Evolutionary conservation across 2,113 vertebrate genomes (phyloP).

Genomic region (Cyrtonyx montezumae): DNA sequence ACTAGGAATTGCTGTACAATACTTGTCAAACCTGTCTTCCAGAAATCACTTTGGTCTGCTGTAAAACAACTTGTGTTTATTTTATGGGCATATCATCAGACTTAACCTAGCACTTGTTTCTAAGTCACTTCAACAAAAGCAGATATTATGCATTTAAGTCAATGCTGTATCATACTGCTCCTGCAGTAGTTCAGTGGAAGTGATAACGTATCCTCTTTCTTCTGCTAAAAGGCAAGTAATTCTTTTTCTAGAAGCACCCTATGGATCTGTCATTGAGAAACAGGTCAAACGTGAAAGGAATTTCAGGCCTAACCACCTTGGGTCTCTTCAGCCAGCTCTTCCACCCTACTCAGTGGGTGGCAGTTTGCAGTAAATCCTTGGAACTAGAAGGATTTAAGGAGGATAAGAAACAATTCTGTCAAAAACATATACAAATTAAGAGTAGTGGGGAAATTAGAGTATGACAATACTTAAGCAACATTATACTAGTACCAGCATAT

Average conservation of each 20-base stretch:
- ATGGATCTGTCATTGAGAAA: not conserved
- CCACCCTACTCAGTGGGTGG: not conserved
- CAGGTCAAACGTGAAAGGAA: not conserved
- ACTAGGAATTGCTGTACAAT: not conserved
- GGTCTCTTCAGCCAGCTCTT: not conserved
- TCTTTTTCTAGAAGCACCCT: not conserved
- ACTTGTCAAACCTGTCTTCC: not conserved
- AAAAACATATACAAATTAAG: not conserved
- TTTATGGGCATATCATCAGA: not conserved
- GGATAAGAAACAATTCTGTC: not conserved
- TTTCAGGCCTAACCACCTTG: not conserved
- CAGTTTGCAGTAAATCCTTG: not conserved
- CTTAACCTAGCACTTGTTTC: not conserved
- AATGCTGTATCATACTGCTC: not conserved
- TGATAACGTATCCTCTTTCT: not conserved
- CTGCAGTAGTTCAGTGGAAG: not conserved
- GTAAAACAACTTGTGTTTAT: not conserved
- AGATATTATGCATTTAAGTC: not conserved
- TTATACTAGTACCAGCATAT: not conserved
- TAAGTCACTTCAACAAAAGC: not conserved
- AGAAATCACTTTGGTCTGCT: not conserved
- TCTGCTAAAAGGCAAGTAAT: not conserved
- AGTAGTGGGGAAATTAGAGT: not conserved
- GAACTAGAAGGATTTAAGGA: not conserved
- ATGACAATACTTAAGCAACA: not conserved